Conservation (phyloP, 2,113 vertebrate genomes). For the Ameiurus melas region DNA sequence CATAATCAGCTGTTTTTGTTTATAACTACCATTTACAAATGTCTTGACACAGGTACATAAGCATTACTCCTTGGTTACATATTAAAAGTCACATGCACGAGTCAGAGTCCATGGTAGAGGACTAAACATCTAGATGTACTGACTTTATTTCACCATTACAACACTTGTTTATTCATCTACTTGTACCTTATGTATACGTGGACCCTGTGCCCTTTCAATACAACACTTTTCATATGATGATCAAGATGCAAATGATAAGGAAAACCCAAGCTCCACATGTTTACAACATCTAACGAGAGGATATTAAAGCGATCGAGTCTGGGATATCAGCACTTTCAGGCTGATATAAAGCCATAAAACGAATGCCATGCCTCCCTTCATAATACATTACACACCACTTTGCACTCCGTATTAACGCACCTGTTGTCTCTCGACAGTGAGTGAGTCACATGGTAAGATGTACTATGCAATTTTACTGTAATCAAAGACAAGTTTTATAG, state of each 20-base stretch:
- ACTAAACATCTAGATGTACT: background rate
- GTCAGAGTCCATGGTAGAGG: background rate
- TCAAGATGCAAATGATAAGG: background rate
- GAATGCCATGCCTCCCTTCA: background rate
- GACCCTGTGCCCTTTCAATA: background rate
- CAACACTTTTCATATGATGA: background rate
- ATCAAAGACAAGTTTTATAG: background rate
- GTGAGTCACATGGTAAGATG: background rate
- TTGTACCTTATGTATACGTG: background rate
- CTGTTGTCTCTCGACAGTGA: conserved; percentile 9
- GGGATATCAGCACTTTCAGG: background rate
- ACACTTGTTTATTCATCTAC: background rate
- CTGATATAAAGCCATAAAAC: background rate
- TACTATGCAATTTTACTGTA: background rate
- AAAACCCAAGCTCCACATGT: background rate
- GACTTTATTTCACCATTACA: background rate
- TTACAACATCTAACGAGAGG: background rate
- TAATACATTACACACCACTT: background rate
- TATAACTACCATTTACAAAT: conserved; percentile 44
- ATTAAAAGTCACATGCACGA: conserved; percentile 41
- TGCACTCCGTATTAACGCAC: background rate
- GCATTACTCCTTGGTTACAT: conserved; percentile 43
- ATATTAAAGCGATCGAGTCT: background rate
- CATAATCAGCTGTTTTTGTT: conserved; percentile 56
- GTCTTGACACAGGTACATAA: conserved; percentile 37